Evolutionary conservation across 2,797 vertebrate species (phyloP).

Genomic region (Takifugu rubripes): DNA sequence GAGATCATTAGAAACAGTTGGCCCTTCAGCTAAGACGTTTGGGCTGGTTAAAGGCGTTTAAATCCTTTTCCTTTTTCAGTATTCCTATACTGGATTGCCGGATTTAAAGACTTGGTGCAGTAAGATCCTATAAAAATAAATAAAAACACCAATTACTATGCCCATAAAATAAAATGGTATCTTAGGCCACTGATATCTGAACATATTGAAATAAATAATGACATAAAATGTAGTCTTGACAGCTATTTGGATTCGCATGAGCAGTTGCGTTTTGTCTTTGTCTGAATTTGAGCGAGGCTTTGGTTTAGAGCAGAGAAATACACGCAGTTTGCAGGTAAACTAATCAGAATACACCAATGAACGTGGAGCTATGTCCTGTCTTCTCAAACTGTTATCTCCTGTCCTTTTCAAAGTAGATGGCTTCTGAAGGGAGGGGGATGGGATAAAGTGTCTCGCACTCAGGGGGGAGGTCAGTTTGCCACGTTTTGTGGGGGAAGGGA

Average conservation of each 20-base stretch:
- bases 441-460: conserved; percentile 72
- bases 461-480: conserved; percentile 72
- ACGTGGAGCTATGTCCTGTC: conserved; percentile 77
- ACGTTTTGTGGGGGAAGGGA: conserved; percentile 77
- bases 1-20: too few species aligned
- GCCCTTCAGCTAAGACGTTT: too few species aligned
- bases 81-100: too few species aligned
- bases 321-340: conserved; percentile 74
- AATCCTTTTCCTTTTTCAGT: too few species aligned
- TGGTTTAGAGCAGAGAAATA: conserved; percentile 33
- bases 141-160: too few species aligned
- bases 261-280: neutral
- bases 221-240: too few species aligned
- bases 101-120: too few species aligned
- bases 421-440: conserved; percentile 52
- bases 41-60: too few species aligned
- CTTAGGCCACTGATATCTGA: neutral
- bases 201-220: neutral
- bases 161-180: too few species aligned
- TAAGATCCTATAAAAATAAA: too few species aligned
- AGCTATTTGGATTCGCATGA: conserved; percentile 8
- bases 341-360: conserved; percentile 74
- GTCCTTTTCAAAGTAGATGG: conserved; percentile 71
- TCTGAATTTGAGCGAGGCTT: conserved; percentile 35
- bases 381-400: conserved; percentile 80